phyloP scores from a whole-genome alignment of 2,113 vertebrate species.

The Balaeniceps rex region DNA sequence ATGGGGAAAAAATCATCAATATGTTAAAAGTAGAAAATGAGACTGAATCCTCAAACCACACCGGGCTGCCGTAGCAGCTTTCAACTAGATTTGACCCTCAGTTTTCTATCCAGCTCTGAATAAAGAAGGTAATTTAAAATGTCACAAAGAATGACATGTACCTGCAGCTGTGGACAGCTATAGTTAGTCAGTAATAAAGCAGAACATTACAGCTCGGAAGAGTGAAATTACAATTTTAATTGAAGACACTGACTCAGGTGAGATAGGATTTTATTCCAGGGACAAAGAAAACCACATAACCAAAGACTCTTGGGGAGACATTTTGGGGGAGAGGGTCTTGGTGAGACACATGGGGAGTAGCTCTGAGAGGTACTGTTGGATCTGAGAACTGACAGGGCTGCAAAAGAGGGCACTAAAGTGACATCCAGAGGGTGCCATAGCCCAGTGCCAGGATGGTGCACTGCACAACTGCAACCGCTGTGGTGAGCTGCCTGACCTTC shows the following conservation, averaged over 20 bases:
- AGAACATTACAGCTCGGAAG: neutral
- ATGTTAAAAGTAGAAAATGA: neutral
- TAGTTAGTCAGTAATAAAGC: neutral
- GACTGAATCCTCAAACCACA: neutral
- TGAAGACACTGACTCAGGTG: neutral
- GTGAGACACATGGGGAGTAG: neutral
- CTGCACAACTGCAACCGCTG: neutral
- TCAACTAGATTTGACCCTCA: neutral
- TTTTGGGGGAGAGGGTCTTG: rapidly evolving
- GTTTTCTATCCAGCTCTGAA: neutral
- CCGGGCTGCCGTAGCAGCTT: neutral
- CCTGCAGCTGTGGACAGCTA: neutral
- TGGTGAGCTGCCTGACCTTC: neutral
- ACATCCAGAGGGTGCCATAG: neutral
- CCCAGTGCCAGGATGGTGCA: neutral
- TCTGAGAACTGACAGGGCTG: neutral
- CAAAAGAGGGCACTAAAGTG: neutral
- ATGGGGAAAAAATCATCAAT: neutral
- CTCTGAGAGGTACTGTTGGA: neutral
- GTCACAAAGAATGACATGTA: neutral
- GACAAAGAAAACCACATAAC: neutral
- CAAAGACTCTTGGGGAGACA: neutral
- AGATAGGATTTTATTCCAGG: neutral
- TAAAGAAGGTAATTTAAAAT: neutral
- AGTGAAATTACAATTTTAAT: neutral